Evolutionary conservation across 2,797 vertebrate species (phyloP), one percentile per base, ranked within the genome.

Genomic region (Holocentrus rufus): DNA sequence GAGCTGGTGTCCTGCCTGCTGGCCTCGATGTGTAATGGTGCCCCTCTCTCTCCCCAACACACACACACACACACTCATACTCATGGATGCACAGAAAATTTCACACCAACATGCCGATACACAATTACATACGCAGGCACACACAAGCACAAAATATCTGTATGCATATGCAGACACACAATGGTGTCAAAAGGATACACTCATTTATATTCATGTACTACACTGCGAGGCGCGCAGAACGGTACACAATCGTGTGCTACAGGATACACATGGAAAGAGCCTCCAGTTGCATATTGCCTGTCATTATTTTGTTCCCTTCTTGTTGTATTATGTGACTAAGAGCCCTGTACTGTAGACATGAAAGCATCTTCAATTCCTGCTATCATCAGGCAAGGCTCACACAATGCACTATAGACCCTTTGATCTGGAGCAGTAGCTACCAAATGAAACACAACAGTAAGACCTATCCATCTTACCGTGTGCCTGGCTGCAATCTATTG

Each of bases 301-400:
- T 74, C 82, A 89, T 89, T 88, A 91, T 87, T 76, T 80, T 85
- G 85, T 84, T 52, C 74, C 79, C 81, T 87, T 76, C 72, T 80
- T 86, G 81, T 88, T 86, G 77, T 83, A 80, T 85, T 82, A 86
- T 87, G 76, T 76, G 83, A 88, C 83, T 87, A 89, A 91, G 65
- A 91, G 89, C 87, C 65, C 71, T 63, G 74, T 76, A 56, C 69
- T 76, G 74, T 87, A 80, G 79, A 91, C 89, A 91, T 92, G 88
- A 92, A 92, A 91, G 92, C 84, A 56, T 83, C 81, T 85, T 85
- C 81, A 69, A 89, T 76, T 88, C 71, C 79, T 82, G 80, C 86
- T 71, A 88, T 89, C 87, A 92, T 89, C 87, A 77, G 77, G 25
- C 62, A 58, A 67, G 72, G 77, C 86, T 81, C 72, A 74, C 68